These are phyloP conservation scores for Diadumene lineata DNA, from an alignment of 92 coral and sea anemone species.

Conservation along the genomic window DNA sequence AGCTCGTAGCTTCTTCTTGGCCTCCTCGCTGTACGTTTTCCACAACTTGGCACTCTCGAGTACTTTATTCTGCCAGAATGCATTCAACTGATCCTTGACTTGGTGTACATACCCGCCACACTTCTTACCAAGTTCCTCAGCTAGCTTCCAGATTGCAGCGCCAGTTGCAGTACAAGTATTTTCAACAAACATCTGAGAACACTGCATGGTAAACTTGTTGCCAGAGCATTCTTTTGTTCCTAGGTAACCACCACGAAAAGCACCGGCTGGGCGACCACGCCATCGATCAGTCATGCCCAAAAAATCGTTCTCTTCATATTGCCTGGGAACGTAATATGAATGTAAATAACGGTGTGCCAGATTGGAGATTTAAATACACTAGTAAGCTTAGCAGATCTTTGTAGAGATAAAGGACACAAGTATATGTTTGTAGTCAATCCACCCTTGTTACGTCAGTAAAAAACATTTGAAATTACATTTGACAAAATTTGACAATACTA, in stretches of 20 bases:
- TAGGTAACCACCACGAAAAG: constrained; percentile 10
- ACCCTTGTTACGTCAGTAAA: background rate
- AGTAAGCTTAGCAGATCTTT: too few species aligned
- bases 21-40: constrained; percentile 17
- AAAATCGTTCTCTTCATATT: constrained; percentile 18
- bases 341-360: too few species aligned
- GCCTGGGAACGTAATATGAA: background rate
- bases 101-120: background rate
- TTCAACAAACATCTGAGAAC: constrained; percentile 18
- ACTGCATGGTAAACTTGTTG: background rate
- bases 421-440: background rate
- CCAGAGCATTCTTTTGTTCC: constrained; percentile 6
- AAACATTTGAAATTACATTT: background rate
- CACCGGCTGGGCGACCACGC: constrained; percentile 7
- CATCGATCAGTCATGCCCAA: constrained; percentile 4
- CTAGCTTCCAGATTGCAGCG: background rate
- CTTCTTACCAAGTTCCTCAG: background rate
- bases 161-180: constrained; percentile 4
- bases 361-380: background rate
- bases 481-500: constrained; percentile 26
- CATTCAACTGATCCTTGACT: background rate
- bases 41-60: background rate
- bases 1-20: background rate
- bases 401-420: background rate
- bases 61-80: constrained; percentile 1